Conservation (phyloP, 2,113 vertebrate species). For the Petrocephalus zakoni region DNA sequence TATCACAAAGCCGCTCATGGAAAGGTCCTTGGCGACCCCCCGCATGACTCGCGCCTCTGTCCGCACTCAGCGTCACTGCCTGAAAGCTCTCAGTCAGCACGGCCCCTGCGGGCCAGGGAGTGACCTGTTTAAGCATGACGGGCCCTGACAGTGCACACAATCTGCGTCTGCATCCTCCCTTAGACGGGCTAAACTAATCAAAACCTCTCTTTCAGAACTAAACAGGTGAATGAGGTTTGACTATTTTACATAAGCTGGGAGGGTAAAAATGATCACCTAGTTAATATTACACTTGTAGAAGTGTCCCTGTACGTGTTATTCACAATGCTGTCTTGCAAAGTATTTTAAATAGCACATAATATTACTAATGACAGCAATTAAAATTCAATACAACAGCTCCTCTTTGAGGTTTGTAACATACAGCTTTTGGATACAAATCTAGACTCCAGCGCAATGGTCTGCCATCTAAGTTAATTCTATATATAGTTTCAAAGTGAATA, state of each 20-base stretch:
- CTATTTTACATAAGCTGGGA: background rate
- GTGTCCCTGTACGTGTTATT: background rate
- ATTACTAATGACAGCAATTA: background rate
- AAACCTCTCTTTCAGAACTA: background rate
- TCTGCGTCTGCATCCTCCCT: background rate
- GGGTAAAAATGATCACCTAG: background rate
- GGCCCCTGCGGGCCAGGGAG: background rate
- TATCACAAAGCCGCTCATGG: constrained; percentile 5
- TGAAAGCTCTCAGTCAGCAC: background rate
- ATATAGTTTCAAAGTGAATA: background rate
- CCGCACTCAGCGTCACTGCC: background rate
- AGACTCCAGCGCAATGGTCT: background rate
- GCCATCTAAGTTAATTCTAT: background rate
- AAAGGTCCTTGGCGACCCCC: background rate
- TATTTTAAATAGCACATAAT: background rate
- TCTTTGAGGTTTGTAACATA: background rate
- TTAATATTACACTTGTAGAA: background rate
- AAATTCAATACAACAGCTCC: background rate
- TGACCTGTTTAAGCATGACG: background rate
- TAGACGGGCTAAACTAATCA: background rate
- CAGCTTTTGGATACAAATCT: background rate
- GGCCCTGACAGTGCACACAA: background rate
- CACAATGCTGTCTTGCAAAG: background rate
- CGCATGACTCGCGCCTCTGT: background rate
- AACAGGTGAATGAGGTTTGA: background rate